Percentiles rank a stretch among this genome's conserved stretches.
phyloP scores from a whole-genome alignment of 1,140 invertebrate genomes.

The Drosophila carrolli region DNA sequence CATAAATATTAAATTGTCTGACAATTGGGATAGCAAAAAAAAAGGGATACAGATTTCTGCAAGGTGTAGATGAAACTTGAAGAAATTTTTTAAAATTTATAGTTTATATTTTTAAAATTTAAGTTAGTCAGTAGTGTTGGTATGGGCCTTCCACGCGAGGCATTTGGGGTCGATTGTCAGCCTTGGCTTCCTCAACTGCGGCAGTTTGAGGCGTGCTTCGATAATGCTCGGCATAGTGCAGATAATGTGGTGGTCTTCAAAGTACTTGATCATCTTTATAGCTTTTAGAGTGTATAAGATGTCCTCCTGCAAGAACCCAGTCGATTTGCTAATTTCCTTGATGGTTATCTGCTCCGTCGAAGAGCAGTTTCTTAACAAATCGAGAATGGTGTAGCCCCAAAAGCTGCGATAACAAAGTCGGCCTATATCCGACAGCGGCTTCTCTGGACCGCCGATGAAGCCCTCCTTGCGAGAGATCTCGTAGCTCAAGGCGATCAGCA shows the following conservation, averaged over 20 bases:
- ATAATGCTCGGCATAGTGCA: conserved; percentile 98
- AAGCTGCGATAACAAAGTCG: conserved; percentile 98
- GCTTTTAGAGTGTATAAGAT: conserved; percentile 98
- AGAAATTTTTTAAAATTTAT: too few species aligned
- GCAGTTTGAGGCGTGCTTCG: conserved; percentile 95
- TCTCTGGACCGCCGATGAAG: conserved; percentile 98
- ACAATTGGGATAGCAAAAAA: too few species aligned
- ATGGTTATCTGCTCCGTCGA: conserved; percentile 92
- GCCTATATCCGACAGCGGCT: conserved; percentile 98
- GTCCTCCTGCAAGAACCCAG: conserved; percentile 96
- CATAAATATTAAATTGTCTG: too few species aligned
- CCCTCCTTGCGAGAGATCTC: conserved; percentile 96
- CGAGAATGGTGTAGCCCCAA: conserved; percentile 98
- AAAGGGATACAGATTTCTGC: too few species aligned
- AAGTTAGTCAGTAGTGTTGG: neutral
- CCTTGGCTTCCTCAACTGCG: conserved; percentile 95
- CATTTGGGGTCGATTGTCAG: conserved; percentile 90
- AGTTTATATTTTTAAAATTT: too few species aligned
- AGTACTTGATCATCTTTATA: conserved; percentile 99
- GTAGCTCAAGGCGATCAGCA: conserved; percentile 98
- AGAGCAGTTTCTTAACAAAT: conserved; percentile 94
- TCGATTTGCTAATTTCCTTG: conserved; percentile 97
- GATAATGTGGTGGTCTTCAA: conserved; percentile 98
- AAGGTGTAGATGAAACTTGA: too few species aligned
- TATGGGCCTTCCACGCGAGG: conserved; percentile 22